Base-by-base conservation (phyloP, 2,888 invertebrate genomes). In the Drosophila eohydei region DNA sequence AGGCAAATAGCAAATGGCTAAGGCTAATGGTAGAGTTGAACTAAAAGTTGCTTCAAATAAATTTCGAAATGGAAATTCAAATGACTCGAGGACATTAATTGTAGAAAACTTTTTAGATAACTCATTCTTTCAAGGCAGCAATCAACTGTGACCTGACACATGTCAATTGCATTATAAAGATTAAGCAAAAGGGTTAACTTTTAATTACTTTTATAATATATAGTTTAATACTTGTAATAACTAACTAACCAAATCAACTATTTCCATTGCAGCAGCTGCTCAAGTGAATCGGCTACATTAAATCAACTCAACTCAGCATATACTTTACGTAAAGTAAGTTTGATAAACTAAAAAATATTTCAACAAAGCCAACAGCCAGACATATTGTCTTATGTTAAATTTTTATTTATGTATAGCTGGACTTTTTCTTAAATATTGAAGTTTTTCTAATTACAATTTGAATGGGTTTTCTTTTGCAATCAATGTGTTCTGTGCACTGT, bases 61-160 rank as follows among this genome's bases (percentile, higher is more conserved):
- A 69, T 78, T 69, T 46, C 7, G 40, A 69, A 63, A 48, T 68
- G 59, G 54, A 40, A 43, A 36, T 41, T 54, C 51, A 63, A 74
- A 66, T 66, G 46, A 54, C 62, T 51, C 52, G 52, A 12, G 38
- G 60, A 63, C 63, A 61, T 79, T 74, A 79, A 74, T 79, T 74
- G 75, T 21, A 0, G 30, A 54, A 60, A 66, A 79, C 65, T 77
- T 79, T 71, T 50, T 40, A 41, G 50, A 66, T 65, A 59, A 62
- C 51, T 64, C 68, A 58, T 46, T 38, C 9, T 26, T 11, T 55
- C n/a, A 5, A 4, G 55, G 38, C 50, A 43, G 46, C 46, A 44
- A 51, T 58, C 58, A 68, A 46, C 57, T 54, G 34, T 43, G 26
- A 44, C 34, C 34, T 41, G 41, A 16, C 14, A 36, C 9, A 2